These are phyloP conservation scores for Bos javanicus DNA, from an alignment of 2,113 vertebrate genomes.

Conservation along the genomic window DNA sequence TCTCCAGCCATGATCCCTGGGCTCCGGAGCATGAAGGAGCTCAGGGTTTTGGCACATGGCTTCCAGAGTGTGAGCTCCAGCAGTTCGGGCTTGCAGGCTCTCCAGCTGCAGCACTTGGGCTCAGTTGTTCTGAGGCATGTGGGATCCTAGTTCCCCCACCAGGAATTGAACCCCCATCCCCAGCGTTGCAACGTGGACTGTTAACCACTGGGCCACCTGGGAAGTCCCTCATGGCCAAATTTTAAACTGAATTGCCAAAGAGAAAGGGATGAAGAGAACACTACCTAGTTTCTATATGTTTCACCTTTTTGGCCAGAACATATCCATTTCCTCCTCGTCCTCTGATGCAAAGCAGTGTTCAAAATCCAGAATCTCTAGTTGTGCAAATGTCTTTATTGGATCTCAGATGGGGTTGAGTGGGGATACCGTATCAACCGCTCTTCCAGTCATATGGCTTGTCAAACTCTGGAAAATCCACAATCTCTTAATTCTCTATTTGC, in stretches of 20 bases:
- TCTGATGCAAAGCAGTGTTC: neutral
- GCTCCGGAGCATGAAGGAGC: rapidly evolving
- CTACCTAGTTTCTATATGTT: neutral
- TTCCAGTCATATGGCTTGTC: neutral
- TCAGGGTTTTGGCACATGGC: rapidly evolving
- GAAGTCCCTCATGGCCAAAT: neutral
- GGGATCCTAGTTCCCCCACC: neutral
- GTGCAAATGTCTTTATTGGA: neutral
- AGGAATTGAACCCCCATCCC: rapidly evolving
- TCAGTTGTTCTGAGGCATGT: neutral
- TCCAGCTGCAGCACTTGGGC: neutral
- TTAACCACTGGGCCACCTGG: neutral
- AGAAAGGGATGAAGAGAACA: neutral
- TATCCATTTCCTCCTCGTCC: neutral
- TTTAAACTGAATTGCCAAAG: neutral
- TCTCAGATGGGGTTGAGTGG: neutral
- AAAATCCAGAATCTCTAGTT: neutral
- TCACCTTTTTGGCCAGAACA: neutral
- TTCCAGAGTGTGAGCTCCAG: neutral
- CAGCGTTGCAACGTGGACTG: neutral
- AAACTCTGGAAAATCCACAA: neutral
- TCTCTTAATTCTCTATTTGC: neutral
- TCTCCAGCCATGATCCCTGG: neutral
- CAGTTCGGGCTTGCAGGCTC: neutral
- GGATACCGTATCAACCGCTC: neutral